Conservation (phyloP, 2,797 vertebrate genomes). For the Huso huso region DNA sequence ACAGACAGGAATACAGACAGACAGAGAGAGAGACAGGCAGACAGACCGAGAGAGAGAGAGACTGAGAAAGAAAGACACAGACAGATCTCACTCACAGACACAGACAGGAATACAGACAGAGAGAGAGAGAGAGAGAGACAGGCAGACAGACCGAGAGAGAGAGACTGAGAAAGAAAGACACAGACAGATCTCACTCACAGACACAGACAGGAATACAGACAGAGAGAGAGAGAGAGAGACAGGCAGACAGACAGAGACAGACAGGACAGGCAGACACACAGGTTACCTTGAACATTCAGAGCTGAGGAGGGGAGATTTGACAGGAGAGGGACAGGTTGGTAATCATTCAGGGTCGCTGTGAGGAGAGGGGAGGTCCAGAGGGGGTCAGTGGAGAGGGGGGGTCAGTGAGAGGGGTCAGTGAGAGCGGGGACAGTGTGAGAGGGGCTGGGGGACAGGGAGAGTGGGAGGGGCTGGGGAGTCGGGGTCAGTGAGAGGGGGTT, state of each 20-base stretch:
- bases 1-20: background rate
- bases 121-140: too few relatives aligned
- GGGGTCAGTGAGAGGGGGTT: too few relatives aligned
- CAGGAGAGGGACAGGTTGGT: constrained; percentile 79
- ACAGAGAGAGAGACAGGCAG: too few relatives aligned
- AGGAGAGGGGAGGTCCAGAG: background rate
- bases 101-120: background rate
- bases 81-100: background rate
- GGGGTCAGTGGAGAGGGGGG: constrained; percentile 8
- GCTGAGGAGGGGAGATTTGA: too few relatives aligned
- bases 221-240: background rate
- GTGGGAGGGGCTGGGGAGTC: too few relatives aligned
- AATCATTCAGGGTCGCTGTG: constrained; percentile 81
- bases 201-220: background rate
- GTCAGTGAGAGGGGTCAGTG: background rate
- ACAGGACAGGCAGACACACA: background rate
- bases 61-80: background rate
- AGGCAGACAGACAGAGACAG: too few relatives aligned
- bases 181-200: background rate
- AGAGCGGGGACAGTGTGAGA: too few relatives aligned
- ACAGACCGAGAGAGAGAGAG: background rate
- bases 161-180: background rate
- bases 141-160: background rate
- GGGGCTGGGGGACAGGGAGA: too few relatives aligned
- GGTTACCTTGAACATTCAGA: constrained; percentile 75